Conservation (phyloP, 2,797 vertebrate species). For the Clarias fuscus region DNA sequence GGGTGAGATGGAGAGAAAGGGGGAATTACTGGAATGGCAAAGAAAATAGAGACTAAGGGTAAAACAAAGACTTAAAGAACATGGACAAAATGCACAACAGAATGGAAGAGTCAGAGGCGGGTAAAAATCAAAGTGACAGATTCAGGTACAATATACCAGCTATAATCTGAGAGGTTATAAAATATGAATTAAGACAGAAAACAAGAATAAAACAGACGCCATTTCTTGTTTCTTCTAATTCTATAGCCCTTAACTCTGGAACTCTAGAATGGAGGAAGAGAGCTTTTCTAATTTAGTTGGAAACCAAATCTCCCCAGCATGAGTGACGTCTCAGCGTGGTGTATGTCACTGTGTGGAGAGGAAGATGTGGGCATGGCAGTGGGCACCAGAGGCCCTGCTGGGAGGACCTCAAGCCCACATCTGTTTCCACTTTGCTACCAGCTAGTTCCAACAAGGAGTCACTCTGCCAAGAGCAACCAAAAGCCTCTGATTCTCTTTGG, state of each 20-base stretch:
- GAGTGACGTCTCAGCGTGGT: conserved; percentile 52
- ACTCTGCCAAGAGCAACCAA: conserved; percentile 74
- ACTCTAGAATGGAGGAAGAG: conserved; percentile 11
- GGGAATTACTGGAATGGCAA: conserved; percentile 55
- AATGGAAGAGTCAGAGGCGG: not conserved
- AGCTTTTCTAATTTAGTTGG: conserved; percentile 43
- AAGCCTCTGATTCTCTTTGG: conserved; percentile 73
- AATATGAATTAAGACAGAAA: conserved; percentile 5
- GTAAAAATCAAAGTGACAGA: not conserved
- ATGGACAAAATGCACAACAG: conserved; percentile 56
- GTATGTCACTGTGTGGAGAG: conserved; percentile 56
- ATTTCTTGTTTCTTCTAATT: conserved; percentile 27
- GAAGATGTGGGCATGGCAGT: conserved; percentile 53
- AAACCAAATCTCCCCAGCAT: conserved; percentile 45
- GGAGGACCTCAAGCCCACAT: conserved; percentile 70
- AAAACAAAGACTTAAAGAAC: conserved; percentile 39
- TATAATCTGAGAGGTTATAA: not conserved
- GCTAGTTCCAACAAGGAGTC: conserved; percentile 64
- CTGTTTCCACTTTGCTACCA: conserved; percentile 79
- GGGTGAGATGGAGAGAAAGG: conserved; percentile 53
- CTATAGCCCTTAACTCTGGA: conserved; percentile 29
- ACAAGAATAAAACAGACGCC: conserved; percentile 1
- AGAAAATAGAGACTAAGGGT: conserved; percentile 36
- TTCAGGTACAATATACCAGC: not conserved
- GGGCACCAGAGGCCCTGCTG: conserved; percentile 65